Evolutionary conservation across 2,888 invertebrate species (phyloP).

Genomic region (Sinodicranocentrus sp.): DNA sequence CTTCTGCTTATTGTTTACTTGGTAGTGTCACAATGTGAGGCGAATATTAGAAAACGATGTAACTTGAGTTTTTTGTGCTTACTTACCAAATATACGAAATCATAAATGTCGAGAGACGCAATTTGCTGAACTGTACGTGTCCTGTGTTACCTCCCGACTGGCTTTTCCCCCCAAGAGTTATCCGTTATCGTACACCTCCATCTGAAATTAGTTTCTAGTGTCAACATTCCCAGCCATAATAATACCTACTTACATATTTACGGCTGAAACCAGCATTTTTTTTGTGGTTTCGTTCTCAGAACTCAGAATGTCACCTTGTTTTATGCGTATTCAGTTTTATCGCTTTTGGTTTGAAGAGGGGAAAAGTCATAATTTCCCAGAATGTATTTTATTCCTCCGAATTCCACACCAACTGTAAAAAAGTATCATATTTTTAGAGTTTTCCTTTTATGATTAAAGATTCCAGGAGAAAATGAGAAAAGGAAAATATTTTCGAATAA

Average conservation of each 20-base stretch:
- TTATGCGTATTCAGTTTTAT: too few relatives aligned
- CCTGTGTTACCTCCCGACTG: neutral
- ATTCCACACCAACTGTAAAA: constrained; percentile 16
- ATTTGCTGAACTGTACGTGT: constrained; percentile 24
- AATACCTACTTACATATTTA: neutral
- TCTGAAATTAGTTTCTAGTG: constrained; percentile 33
- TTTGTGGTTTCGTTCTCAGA: too few relatives aligned
- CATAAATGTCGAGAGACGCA: constrained; percentile 31
- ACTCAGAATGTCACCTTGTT: too few relatives aligned
- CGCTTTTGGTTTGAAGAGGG: too few relatives aligned
- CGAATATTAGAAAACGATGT: too few relatives aligned
- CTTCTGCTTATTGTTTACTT: neutral
- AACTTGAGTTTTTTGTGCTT: neutral
- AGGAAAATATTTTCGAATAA: constrained; percentile 47
- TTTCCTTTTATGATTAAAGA: constrained; percentile 48
- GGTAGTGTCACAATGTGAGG: too few relatives aligned
- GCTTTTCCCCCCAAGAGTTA: neutral
- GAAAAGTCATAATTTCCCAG: neutral
- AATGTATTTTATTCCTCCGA: constrained; percentile 25
- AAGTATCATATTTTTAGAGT: constrained; percentile 39
- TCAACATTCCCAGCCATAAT: constrained; percentile 13
- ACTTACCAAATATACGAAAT: constrained; percentile 17
- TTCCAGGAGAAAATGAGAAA: constrained; percentile 31
- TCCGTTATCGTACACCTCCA: constrained; percentile 24
- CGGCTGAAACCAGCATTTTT: too few relatives aligned